Conservation (phyloP, 1,140 invertebrate genomes). For the Pentalonia nigronervosa region DNA sequence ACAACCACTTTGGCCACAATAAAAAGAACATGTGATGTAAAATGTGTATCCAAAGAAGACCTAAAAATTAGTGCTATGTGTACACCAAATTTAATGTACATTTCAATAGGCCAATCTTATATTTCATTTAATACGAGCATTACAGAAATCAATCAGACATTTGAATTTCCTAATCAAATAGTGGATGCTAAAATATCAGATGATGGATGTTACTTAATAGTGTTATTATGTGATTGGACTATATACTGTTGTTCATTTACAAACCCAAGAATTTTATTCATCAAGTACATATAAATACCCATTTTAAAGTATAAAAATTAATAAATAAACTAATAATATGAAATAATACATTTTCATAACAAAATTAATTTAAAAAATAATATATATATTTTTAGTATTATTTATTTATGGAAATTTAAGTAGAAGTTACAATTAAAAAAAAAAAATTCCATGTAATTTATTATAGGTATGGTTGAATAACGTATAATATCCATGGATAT, state of each 20-base stretch:
- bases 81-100: conserved; percentile 33
- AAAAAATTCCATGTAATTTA: too few relatives aligned
- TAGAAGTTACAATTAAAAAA: neutral
- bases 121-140: conserved; percentile 6
- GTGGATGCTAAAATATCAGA: conserved; percentile 45
- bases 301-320: neutral
- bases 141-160: conserved; percentile 46
- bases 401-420: neutral
- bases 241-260: conserved; percentile 50
- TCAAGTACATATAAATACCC: conserved; percentile 3
- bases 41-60: conserved; percentile 20
- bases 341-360: neutral
- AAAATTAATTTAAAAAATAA: neutral
- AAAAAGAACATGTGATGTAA: conserved; percentile 38
- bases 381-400: neutral
- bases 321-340: neutral
- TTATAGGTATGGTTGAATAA: neutral
- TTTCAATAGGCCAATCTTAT: conserved; percentile 23
- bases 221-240: conserved; percentile 48
- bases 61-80: conserved; percentile 39
- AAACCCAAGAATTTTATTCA: conserved; percentile 38
- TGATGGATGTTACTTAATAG: conserved; percentile 45
- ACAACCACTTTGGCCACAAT: conserved; percentile 64
- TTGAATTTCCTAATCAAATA: conserved; percentile 49
- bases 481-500: neutral